Conservation (phyloP, 2,888 invertebrate genomes). For the Incurvaria masculella region DNA sequence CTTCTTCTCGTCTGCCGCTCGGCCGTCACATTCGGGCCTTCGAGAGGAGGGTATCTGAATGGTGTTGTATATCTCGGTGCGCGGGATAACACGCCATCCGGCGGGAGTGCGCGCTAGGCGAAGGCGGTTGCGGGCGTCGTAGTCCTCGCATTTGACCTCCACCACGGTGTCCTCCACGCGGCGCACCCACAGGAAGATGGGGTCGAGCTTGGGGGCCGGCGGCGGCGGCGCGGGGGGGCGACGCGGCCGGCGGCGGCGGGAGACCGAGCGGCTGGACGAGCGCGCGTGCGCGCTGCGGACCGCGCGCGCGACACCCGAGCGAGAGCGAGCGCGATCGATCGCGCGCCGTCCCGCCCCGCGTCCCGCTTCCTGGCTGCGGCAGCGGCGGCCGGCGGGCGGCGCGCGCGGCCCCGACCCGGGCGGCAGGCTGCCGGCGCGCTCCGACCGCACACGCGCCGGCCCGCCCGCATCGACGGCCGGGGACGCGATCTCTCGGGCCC, state of each 20-base stretch:
- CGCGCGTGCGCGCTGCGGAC: slow-evolving; percentile 30
- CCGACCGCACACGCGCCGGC: slow-evolving; percentile 16
- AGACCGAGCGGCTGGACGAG: slow-evolving; percentile 26
- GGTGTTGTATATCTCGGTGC: slow-evolving; percentile 63
- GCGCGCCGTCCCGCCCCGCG: slow-evolving; percentile 16
- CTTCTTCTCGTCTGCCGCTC: slow-evolving; percentile 11
- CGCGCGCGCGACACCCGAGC: slow-evolving; percentile 18
- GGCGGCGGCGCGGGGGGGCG: slow-evolving; percentile 33
- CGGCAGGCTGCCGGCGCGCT: slow-evolving; percentile 20
- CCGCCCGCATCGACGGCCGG: slow-evolving; percentile 16
- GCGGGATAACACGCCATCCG: slow-evolving; percentile 81
- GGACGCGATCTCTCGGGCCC: slow-evolving; percentile 31
- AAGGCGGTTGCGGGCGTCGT: slow-evolving; percentile 81
- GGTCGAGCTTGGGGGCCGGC: slow-evolving; percentile 65
- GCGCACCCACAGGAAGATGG: slow-evolving; percentile 83
- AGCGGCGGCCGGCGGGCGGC: slow-evolving; percentile 24
- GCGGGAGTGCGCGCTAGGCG: slow-evolving; percentile 75
- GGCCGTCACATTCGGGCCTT: slow-evolving; percentile 10
- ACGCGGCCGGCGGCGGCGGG: slow-evolving; percentile 24
- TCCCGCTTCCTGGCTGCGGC: slow-evolving; percentile 34
- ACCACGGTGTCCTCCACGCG: slow-evolving; percentile 75
- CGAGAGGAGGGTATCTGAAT: slow-evolving; percentile 33
- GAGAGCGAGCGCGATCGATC: slow-evolving; percentile 13
- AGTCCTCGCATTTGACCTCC: slow-evolving; percentile 84
- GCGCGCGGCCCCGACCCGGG: slow-evolving; percentile 26